These are phyloP conservation scores for Parauchenoglanis ngamensis DNA, from an alignment of 2,797 vertebrate species.

Conservation along the genomic window DNA sequence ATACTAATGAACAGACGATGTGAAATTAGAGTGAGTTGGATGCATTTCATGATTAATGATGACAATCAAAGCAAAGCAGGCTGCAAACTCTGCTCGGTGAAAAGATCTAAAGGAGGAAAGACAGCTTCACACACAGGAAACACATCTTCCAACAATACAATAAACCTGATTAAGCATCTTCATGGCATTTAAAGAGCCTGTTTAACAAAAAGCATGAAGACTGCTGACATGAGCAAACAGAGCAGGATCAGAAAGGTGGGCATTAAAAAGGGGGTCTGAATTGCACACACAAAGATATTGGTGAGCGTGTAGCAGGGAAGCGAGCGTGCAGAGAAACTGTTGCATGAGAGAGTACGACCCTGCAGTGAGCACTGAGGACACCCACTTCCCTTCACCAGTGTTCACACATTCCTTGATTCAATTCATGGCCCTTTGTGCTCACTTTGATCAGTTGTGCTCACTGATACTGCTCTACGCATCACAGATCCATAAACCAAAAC, in stretches of 20 bases:
- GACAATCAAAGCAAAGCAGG: background rate
- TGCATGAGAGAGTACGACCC: background rate
- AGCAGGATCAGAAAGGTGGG: background rate
- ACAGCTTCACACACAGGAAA: background rate
- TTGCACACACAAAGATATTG: background rate
- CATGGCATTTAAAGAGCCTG: background rate
- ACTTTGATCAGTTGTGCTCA: background rate
- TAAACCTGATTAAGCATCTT: background rate
- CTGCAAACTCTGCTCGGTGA: background rate
- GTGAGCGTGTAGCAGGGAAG: background rate
- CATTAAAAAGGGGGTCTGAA: background rate
- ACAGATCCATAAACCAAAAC: background rate
- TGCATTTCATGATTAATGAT: no score
- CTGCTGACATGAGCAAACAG: background rate
- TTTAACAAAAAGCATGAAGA: background rate
- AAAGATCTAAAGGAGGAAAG: background rate
- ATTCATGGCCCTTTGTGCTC: background rate
- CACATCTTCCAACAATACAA: background rate
- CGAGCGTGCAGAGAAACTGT: background rate
- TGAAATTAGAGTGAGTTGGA: no score
- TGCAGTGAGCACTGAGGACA: background rate
- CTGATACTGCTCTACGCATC: background rate
- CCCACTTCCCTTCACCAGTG: no score
- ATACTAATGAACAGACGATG: background rate
- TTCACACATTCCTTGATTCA: background rate